Evolutionary conservation across 2,888 invertebrate species (phyloP).

Genomic region (Oscheius onirici): DNA sequence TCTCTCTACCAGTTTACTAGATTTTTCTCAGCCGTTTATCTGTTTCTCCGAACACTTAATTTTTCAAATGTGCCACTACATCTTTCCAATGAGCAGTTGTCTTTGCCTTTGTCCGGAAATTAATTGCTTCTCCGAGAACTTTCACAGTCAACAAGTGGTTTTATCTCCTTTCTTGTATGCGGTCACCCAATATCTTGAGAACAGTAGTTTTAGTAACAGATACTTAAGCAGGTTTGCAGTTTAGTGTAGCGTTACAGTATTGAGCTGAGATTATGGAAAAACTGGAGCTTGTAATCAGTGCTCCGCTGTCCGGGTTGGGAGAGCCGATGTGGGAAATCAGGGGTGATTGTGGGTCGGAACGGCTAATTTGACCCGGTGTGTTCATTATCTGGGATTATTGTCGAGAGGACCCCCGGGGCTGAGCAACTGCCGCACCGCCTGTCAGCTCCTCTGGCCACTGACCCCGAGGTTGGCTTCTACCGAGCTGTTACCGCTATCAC

Average conservation of each 20-base stretch:
- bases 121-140: conserved; percentile 16
- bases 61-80: conserved; percentile 14
- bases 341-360: conserved; percentile 33
- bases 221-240: too few species aligned
- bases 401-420: conserved; percentile 34
- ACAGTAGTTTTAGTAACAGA: too few species aligned
- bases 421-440: conserved; percentile 34
- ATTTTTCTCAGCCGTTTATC: background rate
- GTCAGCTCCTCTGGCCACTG: conserved; percentile 30
- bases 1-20: background rate
- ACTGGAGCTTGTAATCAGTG: conserved; percentile 1
- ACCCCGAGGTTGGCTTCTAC: conserved; percentile 23
- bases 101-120: conserved; percentile 14
- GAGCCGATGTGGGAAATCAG: conserved; percentile 22
- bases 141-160: background rate
- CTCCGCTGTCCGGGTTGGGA: conserved; percentile 1
- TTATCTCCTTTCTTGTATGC: too few species aligned
- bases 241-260: too few species aligned
- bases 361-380: conserved; percentile 37
- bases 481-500: conserved; percentile 32
- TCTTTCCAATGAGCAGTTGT: conserved; percentile 19
- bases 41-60: background rate
- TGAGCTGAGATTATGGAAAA: too few species aligned
- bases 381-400: conserved; percentile 36
- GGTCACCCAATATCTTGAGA: too few species aligned